Evolutionary conservation across 2,113 vertebrate genomes (phyloP).

Genomic region (Myotis brandtii): DNA sequence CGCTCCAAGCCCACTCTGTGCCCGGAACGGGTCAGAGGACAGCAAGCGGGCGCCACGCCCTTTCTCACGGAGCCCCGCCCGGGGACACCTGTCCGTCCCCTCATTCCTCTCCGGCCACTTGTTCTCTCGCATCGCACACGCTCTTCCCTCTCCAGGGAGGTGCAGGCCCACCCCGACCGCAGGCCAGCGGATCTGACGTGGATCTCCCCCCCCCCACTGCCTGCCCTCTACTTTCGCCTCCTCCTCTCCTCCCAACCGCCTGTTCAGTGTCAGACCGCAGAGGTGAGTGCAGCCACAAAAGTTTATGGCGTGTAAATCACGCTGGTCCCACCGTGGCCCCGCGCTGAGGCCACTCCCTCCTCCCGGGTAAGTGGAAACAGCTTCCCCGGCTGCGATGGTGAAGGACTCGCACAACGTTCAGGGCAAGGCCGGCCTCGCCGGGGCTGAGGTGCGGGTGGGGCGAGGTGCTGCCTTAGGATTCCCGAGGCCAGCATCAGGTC

Average conservation of each 20-base stretch:
- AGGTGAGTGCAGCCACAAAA: conserved; percentile 87
- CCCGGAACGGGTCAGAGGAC: neutral
- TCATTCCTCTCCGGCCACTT: neutral
- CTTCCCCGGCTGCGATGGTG: neutral
- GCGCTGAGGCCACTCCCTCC: conserved; percentile 22
- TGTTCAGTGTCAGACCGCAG: conserved; percentile 83
- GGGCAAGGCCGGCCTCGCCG: too few species aligned
- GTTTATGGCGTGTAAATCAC: conserved; percentile 87
- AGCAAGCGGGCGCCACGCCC: too few species aligned
- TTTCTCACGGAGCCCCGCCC: neutral
- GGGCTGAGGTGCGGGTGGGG: too few species aligned
- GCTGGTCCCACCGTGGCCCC: conserved; percentile 78
- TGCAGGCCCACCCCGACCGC: too few species aligned
- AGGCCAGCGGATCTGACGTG: neutral
- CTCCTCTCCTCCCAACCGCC: neutral
- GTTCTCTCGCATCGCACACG: neutral
- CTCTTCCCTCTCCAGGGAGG: neutral
- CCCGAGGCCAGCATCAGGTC: rapidly evolving
- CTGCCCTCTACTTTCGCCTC: rapidly evolving
- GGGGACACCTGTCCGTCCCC: neutral
- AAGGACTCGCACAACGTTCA: too few species aligned
- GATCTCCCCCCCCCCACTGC: neutral
- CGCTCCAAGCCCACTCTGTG: neutral
- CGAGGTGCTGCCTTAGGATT: too few species aligned
- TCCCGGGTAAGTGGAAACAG: conserved; percentile 84